Evolutionary conservation across 2,888 invertebrate species (phyloP).

Genomic region (Luperina nickerlii): DNA sequence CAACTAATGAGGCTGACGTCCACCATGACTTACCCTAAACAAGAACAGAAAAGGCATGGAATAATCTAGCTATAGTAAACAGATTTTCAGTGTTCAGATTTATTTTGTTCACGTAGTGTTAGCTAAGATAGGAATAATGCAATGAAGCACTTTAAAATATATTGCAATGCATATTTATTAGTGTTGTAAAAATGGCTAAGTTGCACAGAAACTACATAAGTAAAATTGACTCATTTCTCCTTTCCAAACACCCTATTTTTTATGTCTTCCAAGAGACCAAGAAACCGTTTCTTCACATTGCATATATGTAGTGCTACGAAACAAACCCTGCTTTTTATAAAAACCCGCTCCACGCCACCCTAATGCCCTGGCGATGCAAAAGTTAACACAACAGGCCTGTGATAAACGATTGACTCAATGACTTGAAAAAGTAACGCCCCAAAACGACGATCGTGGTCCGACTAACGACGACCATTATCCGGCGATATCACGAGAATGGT

Average conservation of each 20-base stretch:
- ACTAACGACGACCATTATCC: constrained; percentile 89
- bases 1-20: constrained; percentile 88
- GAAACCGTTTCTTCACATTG: too few relatives aligned
- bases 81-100: neutral
- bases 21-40: constrained; percentile 84
- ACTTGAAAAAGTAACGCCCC: constrained; percentile 89
- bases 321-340: neutral
- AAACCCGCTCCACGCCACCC: constrained; percentile 70
- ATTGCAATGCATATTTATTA: neutral
- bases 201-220: neutral
- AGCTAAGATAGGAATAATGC: neutral
- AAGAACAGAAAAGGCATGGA: constrained; percentile 76
- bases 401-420: constrained; percentile 90
- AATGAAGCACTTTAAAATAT: neutral
- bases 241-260: neutral
- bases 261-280: neutral
- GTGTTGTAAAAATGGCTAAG: neutral
- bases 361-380: constrained; percentile 75
- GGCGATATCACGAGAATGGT: constrained; percentile 76
- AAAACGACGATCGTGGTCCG: constrained; percentile 82
- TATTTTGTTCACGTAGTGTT: neutral
- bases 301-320: neutral
- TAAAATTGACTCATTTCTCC: neutral
- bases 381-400: constrained; percentile 89
- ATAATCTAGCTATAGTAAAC: constrained; percentile 22